phyloP scores from a whole-genome alignment of 2,113 vertebrate species.

The Neolamprologus fasciatus region DNA sequence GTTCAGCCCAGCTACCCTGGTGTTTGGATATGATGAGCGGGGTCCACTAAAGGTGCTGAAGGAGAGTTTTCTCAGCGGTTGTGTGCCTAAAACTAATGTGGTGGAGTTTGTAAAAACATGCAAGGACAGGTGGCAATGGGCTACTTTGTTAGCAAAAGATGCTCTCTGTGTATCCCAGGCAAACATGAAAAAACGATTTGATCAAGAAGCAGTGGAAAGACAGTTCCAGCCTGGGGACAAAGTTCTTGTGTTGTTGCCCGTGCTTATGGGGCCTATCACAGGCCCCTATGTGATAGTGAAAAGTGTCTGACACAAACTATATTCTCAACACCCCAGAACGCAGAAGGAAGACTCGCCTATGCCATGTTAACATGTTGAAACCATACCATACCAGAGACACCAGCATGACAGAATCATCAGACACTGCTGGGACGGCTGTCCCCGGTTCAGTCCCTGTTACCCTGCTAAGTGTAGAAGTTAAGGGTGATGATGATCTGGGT shows the following conservation, averaged over 20 bases:
- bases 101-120: background rate
- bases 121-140: background rate
- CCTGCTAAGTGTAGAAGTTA: background rate
- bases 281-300: background rate
- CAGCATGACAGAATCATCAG: fast-evolving
- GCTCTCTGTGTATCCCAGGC: background rate
- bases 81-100: background rate
- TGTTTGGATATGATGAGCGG: too few species aligned
- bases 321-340: background rate
- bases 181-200: fast-evolving
- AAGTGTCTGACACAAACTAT: background rate
- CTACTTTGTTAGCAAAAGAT: background rate
- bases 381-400: background rate
- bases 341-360: fast-evolving
- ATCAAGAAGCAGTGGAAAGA: background rate
- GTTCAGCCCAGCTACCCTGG: too few species aligned
- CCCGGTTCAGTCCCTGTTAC: background rate
- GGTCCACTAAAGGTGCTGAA: background rate
- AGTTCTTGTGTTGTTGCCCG: background rate
- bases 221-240: background rate
- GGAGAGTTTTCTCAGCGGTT: fast-evolving
- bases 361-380: fast-evolving
- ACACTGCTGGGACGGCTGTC: fast-evolving
- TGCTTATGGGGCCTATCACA: background rate
- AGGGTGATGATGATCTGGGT: fast-evolving